These are phyloP conservation scores for Linepithema humile DNA, from an alignment of 1,140 invertebrate genomes.

Conservation along the genomic window DNA sequence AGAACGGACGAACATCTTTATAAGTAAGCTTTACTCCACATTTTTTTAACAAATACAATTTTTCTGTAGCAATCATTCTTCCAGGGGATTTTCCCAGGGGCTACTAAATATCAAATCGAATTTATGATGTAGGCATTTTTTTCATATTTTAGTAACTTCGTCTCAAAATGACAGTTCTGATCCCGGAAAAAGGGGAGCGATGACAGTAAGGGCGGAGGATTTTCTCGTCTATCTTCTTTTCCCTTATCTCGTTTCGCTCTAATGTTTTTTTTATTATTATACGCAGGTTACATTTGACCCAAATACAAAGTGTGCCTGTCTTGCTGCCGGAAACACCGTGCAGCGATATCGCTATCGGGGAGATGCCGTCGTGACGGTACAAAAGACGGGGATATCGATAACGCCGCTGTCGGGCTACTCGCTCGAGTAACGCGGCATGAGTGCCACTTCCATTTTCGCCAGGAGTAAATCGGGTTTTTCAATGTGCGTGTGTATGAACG, in stretches of 20 bases:
- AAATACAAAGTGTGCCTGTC: conserved; percentile 41
- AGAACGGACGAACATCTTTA: neutral
- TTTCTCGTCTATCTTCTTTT: neutral
- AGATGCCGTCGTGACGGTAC: conserved; percentile 34
- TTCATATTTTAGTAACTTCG: neutral
- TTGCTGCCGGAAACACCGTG: conserved; percentile 8
- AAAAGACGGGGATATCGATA: conserved; percentile 57
- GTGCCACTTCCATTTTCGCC: conserved; percentile 46
- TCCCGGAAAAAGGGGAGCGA: neutral
- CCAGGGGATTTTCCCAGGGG: too few species aligned
- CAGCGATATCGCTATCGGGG: conserved; percentile 29
- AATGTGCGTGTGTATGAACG: neutral
- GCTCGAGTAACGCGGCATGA: conserved; percentile 10
- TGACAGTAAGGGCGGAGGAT: neutral
- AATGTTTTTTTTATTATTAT: neutral
- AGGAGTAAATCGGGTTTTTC: conserved; percentile 25
- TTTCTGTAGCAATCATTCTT: neutral
- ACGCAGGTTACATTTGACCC: conserved; percentile 42
- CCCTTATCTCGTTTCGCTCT: neutral
- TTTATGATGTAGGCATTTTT: neutral
- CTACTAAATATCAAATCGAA: neutral
- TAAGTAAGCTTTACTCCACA: neutral
- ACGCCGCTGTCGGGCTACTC: conserved; percentile 37
- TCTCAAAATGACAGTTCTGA: conserved; percentile 1
- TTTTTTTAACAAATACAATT: neutral